Conservation (phyloP, 2,113 vertebrate genomes). For the Tympanuchus pallidicinctus region DNA sequence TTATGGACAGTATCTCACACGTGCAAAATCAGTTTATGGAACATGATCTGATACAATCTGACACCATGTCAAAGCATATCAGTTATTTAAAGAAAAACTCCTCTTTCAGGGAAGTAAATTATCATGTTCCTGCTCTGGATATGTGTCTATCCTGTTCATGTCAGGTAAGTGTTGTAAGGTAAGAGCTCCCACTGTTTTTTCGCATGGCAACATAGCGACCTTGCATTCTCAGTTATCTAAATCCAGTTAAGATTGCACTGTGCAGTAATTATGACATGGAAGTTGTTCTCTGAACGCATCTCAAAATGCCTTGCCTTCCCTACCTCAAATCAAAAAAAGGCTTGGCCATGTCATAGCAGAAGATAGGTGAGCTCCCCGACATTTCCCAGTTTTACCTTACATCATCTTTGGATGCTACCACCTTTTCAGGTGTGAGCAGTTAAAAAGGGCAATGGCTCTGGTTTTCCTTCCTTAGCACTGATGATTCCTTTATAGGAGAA, state of each 20-base stretch:
- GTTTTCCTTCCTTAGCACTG: not conserved
- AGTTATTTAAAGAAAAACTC: conserved; percentile 10
- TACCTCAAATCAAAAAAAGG: not conserved
- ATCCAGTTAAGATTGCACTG: not conserved
- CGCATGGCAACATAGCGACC: not conserved
- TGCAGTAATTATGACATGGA: not conserved
- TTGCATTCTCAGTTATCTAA: not conserved
- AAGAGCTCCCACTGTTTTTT: not conserved
- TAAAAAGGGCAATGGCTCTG: not conserved
- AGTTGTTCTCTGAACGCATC: not conserved
- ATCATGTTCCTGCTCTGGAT: not conserved
- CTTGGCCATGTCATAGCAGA: not conserved
- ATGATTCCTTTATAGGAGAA: not conserved
- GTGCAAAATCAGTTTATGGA: not conserved
- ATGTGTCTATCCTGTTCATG: not conserved
- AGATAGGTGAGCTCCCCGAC: not conserved
- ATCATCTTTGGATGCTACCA: not conserved
- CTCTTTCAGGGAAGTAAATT: not conserved
- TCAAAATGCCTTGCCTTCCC: not conserved
- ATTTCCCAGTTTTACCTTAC: not conserved
- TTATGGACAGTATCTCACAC: not conserved
- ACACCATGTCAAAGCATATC: conserved; percentile 41
- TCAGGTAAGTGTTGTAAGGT: not conserved
- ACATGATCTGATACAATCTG: conserved; percentile 46
- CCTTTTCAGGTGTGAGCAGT: not conserved